These are phyloP conservation scores for Cepphus grylle DNA, from an alignment of 2,113 vertebrate species.

Conservation along the genomic window DNA sequence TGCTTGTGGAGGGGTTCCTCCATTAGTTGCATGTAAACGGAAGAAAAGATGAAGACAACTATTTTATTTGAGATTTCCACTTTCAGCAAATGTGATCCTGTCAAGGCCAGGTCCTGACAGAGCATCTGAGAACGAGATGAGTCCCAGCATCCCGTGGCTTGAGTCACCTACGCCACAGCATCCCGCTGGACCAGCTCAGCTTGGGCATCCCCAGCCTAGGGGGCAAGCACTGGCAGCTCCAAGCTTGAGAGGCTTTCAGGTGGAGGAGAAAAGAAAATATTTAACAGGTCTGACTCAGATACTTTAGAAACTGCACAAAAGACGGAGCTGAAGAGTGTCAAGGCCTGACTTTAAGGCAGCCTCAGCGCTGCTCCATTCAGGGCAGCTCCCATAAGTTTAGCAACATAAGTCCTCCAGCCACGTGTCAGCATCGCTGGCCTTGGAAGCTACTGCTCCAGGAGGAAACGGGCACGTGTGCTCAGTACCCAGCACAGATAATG, in stretches of 20 bases:
- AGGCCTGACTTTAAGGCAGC: not conserved
- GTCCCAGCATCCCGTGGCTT: not conserved
- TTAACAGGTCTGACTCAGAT: not conserved
- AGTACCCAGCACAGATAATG: not conserved
- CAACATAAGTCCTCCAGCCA: not conserved
- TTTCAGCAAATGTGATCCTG: not conserved
- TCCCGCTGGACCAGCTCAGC: fast-evolving
- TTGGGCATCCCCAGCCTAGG: not conserved
- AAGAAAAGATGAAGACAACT: not conserved
- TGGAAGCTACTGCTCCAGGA: not conserved
- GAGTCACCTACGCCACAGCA: not conserved
- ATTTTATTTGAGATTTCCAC: not conserved
- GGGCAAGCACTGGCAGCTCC: not conserved
- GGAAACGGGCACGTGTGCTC: fast-evolving
- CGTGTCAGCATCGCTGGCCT: fast-evolving
- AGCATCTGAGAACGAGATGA: not conserved
- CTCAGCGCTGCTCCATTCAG: fast-evolving
- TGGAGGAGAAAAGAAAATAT: not conserved
- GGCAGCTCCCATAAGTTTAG: not conserved
- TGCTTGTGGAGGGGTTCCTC: not conserved
- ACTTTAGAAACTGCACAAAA: not conserved
- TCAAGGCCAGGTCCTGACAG: not conserved
- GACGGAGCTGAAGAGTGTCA: not conserved
- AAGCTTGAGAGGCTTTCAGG: not conserved
- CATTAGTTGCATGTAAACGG: not conserved